Percentiles rank a stretch among this genome's conserved stretches.
phyloP scores from a whole-genome alignment of 2,113 vertebrate species.

The Cochlearius cochlearius region DNA sequence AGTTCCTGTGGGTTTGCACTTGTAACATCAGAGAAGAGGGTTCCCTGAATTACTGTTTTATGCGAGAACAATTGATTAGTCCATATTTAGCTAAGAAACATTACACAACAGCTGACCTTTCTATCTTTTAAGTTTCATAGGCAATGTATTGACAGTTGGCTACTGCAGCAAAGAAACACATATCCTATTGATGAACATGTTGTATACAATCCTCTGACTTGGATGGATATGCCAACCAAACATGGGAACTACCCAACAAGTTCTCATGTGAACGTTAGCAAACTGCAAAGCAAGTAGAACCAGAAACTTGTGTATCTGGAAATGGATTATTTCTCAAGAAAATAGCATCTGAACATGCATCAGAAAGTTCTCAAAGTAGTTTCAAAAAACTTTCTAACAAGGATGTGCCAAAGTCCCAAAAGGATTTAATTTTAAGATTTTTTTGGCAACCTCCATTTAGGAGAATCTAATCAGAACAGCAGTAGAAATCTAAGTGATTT shows the following conservation, averaged over 20 bases:
- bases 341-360: not conserved
- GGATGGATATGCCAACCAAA: constrained; percentile 12
- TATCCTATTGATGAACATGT: constrained; percentile 76
- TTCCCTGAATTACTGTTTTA: not conserved
- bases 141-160: constrained; percentile 72
- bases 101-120: not conserved
- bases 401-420: not conserved
- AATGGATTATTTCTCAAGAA: constrained; percentile 44
- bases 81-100: not conserved
- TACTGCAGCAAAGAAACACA: constrained; percentile 58
- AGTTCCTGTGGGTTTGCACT: not conserved
- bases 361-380: not conserved
- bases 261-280: not conserved
- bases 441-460: not conserved
- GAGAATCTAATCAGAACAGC: not conserved
- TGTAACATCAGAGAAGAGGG: not conserved
- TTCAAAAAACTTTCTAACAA: not conserved
- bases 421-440: not conserved
- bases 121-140: constrained; percentile 72
- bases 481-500: constrained; percentile 22
- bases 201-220: constrained; percentile 69
- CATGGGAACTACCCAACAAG: not conserved
- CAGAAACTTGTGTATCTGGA: constrained; percentile 69
- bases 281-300: constrained; percentile 9
- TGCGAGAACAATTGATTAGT: not conserved